A percentile compares a stretch with the other conserved stretches of the same genome.
Conservation (phyloP, 2,113 vertebrate genomes). For the Brevimyrus niger region DNA sequence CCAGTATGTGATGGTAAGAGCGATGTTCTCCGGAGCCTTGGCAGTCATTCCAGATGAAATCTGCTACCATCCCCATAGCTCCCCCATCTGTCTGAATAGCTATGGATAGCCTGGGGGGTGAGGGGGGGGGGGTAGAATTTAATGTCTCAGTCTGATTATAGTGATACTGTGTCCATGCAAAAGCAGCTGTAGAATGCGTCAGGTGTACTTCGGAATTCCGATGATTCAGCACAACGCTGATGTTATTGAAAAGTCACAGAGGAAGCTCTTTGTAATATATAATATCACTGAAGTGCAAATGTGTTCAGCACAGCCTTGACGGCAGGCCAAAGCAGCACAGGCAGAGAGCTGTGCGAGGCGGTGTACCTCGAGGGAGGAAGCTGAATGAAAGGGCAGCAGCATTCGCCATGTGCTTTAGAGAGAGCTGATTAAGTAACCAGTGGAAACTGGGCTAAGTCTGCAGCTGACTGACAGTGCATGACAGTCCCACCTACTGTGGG, state of each 20-base stretch:
- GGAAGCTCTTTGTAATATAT: not conserved
- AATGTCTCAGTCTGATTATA: not conserved
- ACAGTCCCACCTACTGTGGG: not conserved
- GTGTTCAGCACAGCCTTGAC: not conserved
- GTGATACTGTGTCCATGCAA: not conserved
- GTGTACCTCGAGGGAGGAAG: not conserved
- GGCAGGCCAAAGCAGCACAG: not conserved
- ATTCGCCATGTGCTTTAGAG: not conserved
- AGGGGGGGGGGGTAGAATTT: not conserved
- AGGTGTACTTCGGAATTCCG: not conserved
- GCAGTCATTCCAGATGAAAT: not conserved
- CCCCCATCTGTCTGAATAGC: conserved; percentile 9
- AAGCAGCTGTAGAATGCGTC: not conserved
- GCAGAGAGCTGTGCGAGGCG: not conserved
- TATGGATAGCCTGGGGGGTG: not conserved
- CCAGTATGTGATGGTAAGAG: not conserved
- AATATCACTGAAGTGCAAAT: not conserved
- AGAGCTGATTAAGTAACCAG: not conserved
- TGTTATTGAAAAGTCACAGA: not conserved
- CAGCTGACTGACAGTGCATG: not conserved
- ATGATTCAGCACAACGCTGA: not conserved
- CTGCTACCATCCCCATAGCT: not conserved
- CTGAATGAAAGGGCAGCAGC: not conserved
- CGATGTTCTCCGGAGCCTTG: conserved; percentile 1
- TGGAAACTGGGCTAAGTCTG: not conserved